A percentile compares a stretch with the other conserved stretches of the same genome.
Conservation (phyloP, 2,113 vertebrate species). For the Heterotilapia buettikoferi region DNA sequence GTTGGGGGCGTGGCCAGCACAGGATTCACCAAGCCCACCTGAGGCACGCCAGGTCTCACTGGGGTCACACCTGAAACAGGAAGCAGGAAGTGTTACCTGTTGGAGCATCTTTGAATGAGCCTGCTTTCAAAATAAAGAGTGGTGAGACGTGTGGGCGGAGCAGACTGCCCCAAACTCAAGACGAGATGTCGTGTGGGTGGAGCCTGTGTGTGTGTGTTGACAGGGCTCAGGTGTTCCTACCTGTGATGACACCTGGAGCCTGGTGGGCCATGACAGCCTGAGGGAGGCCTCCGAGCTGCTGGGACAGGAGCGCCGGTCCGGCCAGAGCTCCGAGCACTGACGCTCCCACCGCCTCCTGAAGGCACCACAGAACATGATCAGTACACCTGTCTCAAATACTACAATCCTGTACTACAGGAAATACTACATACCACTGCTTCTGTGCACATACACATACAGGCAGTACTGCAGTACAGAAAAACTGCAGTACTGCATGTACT, state of each 20-base stretch:
- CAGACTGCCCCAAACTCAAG: background rate
- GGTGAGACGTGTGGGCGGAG: background rate
- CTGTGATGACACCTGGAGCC: constrained; percentile 91
- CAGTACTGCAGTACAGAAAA: background rate
- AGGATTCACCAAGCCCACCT: constrained; percentile 89
- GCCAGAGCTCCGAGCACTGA: constrained; percentile 83
- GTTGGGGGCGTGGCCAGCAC: constrained; percentile 82
- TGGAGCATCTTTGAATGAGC: background rate
- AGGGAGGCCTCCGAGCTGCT: constrained; percentile 81
- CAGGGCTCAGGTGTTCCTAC: constrained; percentile 53
- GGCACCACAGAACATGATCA: constrained; percentile 44
- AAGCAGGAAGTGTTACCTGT: background rate
- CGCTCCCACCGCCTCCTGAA: constrained; percentile 66
- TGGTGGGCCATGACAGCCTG: constrained; percentile 93
- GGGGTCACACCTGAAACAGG: constrained; percentile 83
- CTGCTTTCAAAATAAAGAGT: background rate
- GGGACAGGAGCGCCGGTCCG: constrained; percentile 81
- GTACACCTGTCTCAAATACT: background rate
- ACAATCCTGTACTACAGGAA: background rate
- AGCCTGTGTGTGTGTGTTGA: background rate
- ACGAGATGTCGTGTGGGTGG: background rate
- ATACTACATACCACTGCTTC: background rate
- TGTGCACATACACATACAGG: background rate
- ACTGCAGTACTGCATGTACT: background rate
- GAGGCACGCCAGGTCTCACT: constrained; percentile 78